A percentile compares a stretch with the other conserved stretches of the same genome.
Evolutionary conservation across 1,140 invertebrate genomes (phyloP).

Genomic region (Zaprionus davidi): DNA sequence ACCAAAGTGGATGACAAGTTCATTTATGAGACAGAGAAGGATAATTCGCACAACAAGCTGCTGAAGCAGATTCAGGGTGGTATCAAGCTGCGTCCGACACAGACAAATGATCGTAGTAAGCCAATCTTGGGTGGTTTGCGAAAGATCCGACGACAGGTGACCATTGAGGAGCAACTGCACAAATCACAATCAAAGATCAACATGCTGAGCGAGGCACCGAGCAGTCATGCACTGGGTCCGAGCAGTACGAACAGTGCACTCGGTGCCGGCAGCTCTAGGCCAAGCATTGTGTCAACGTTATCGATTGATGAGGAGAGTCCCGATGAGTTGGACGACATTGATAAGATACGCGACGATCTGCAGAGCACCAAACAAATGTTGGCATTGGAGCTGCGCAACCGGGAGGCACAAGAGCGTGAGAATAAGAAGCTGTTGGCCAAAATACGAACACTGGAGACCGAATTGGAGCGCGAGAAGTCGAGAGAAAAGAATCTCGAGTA

Average conservation of each 20-base stretch:
- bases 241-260: slow-evolving; percentile 35
- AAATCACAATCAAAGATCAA: slow-evolving; percentile 89
- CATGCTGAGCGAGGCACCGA: slow-evolving; percentile 74
- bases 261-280: slow-evolving; percentile 85
- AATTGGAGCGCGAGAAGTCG: slow-evolving; percentile 88
- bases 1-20: slow-evolving; percentile 91
- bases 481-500: slow-evolving; percentile 87
- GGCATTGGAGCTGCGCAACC: slow-evolving; percentile 93
- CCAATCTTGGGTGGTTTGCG: slow-evolving; percentile 92
- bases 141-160: slow-evolving; percentile 94
- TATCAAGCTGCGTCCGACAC: slow-evolving; percentile 90
- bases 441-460: slow-evolving; percentile 91
- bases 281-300: slow-evolving; percentile 70
- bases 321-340: slow-evolving; percentile 94
- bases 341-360: slow-evolving; percentile 94
- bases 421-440: slow-evolving; percentile 92
- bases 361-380: slow-evolving; percentile 96
- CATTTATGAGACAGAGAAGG: slow-evolving; percentile 94
- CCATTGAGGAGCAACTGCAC: slow-evolving; percentile 94
- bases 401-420: slow-evolving; percentile 93
- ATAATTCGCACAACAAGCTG: slow-evolving; percentile 92
- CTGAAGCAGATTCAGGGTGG: slow-evolving; percentile 93
- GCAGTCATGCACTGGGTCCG: slow-evolving; percentile 84
- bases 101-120: slow-evolving; percentile 93
- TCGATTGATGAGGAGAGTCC: slow-evolving; percentile 86